Percentiles rank a stretch among this genome's conserved stretches.
Conservation (phyloP, 1,140 invertebrate genomes). For the Apis florea region DNA sequence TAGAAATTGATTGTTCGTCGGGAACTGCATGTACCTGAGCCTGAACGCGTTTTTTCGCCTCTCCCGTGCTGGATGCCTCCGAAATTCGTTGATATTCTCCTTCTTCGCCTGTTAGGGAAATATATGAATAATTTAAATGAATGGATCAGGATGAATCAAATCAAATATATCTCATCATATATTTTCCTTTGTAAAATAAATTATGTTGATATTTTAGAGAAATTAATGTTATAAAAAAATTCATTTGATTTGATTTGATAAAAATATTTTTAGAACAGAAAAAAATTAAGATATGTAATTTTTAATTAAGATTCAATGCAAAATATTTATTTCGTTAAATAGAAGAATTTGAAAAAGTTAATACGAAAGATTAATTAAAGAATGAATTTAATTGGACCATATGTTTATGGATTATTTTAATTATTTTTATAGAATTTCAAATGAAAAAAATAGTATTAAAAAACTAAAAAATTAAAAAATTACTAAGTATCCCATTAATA, state of each 20-base stretch:
- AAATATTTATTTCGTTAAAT: not conserved
- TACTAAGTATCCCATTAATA: not conserved
- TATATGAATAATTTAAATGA: slow-evolving; percentile 31
- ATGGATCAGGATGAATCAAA: not conserved
- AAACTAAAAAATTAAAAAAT: not conserved
- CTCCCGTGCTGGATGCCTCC: slow-evolving; percentile 79
- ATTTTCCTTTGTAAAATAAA: not conserved
- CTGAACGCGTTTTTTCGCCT: slow-evolving; percentile 80
- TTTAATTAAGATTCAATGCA: not conserved
- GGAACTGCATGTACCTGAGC: slow-evolving; percentile 81
- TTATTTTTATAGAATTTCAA: not conserved
- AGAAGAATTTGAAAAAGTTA: not conserved
- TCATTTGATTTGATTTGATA: not conserved
- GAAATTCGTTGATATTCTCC: slow-evolving; percentile 84
- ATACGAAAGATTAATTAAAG: not conserved
- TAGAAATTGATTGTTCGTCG: slow-evolving; percentile 55
- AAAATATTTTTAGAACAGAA: not conserved
- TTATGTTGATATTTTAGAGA: not conserved
- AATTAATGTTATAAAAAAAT: no score
- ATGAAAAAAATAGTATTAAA: not conserved
- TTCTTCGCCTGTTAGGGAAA: slow-evolving; percentile 75
- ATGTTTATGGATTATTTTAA: not conserved
- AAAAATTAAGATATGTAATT: not conserved
- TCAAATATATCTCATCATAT: not conserved
- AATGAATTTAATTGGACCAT: not conserved